These are phyloP conservation scores for Stictocephala bisonia DNA, from an alignment of 2,888 invertebrate species.

Conservation along the genomic window DNA sequence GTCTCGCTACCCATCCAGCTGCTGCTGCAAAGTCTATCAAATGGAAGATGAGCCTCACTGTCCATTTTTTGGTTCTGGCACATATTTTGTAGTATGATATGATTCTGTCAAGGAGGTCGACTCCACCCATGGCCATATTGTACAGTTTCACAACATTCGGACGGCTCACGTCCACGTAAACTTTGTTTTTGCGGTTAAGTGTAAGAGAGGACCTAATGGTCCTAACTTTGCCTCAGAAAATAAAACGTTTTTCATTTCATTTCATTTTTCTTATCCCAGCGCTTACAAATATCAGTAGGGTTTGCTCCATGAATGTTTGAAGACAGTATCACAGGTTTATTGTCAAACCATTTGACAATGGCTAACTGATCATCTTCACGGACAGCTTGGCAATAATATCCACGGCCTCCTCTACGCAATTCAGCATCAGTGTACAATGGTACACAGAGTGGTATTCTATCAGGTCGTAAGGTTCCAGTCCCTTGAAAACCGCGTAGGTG, in stretches of 20 bases:
- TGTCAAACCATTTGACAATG: slow-evolving; percentile 22
- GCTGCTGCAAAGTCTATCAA: slow-evolving; percentile 9
- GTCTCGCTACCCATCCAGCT: neutral
- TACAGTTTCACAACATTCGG: slow-evolving; percentile 14
- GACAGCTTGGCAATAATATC: slow-evolving; percentile 1
- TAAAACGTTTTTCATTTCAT: no score
- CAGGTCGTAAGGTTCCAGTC: slow-evolving; percentile 45
- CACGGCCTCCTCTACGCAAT: slow-evolving; percentile 14
- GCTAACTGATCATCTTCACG: slow-evolving; percentile 14
- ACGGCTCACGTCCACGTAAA: slow-evolving; percentile 7
- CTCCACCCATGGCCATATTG: slow-evolving; percentile 32
- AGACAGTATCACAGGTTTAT: slow-evolving; percentile 11
- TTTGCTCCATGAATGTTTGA: no score
- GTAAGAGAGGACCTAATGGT: no score
- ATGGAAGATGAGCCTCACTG: slow-evolving; percentile 8
- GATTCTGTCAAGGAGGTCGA: slow-evolving; percentile 30
- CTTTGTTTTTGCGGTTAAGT: no score
- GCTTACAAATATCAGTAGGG: neutral
- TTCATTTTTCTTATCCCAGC: slow-evolving; percentile 30
- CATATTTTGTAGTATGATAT: slow-evolving; percentile 24
- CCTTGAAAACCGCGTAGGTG: slow-evolving; percentile 9
- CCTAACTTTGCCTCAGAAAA: no score
- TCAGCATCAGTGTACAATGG: slow-evolving; percentile 22
- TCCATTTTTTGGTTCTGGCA: slow-evolving; percentile 37
- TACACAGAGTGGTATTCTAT: slow-evolving; percentile 52